A percentile compares a stretch with the other conserved stretches of the same genome.
Evolutionary conservation across 2,888 invertebrate genomes (phyloP).

Genomic region (Antheraea assamensis): DNA sequence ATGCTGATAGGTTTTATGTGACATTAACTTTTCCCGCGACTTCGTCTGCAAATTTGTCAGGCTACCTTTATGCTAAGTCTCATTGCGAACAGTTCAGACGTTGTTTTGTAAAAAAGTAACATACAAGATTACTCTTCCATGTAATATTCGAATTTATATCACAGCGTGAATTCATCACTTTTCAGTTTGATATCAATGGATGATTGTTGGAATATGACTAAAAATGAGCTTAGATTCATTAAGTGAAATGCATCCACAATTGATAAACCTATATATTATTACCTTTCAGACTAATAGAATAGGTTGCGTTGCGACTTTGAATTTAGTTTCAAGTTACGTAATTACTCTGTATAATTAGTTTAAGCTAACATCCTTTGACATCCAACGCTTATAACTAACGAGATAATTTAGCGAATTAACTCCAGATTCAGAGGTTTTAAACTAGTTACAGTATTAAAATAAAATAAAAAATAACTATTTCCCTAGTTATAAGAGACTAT

Average conservation of each 20-base stretch:
- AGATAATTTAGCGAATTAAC: neutral
- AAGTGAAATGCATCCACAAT: too few species aligned
- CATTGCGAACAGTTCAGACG: too few species aligned
- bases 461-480: neutral
- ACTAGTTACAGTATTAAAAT: neutral
- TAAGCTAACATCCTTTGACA: conserved; percentile 2
- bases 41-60: too few species aligned
- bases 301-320: neutral
- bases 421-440: neutral
- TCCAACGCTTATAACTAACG: neutral
- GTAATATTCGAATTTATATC: too few species aligned
- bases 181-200: too few species aligned
- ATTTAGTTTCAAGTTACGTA: neutral
- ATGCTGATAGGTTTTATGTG: neutral
- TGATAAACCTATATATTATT: too few species aligned
- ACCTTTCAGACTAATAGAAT: neutral
- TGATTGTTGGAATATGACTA: too few species aligned
- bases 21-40: neutral
- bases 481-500: neutral
- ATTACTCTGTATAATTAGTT: conserved; percentile 1
- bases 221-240: too few species aligned
- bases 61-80: too few species aligned
- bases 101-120: too few species aligned
- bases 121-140: too few species aligned
- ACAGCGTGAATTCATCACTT: too few species aligned